Base-by-base conservation (phyloP, 2,797 vertebrate genomes). In the Parauchenoglanis ngamensis region DNA sequence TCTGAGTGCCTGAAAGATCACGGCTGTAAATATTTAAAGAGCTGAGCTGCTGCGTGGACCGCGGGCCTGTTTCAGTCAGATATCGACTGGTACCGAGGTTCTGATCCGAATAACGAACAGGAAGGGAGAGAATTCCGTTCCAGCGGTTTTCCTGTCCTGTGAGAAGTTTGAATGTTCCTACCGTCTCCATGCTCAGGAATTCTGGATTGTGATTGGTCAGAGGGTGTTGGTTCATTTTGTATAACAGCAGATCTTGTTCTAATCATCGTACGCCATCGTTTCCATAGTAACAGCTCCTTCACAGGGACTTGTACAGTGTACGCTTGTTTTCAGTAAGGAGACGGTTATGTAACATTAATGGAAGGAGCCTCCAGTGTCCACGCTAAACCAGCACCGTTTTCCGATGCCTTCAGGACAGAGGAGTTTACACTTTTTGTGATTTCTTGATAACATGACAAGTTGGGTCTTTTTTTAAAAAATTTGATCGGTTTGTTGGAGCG, bases 1-100 rank as follows among this genome's bases (percentile, higher is more conserved):
- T 77, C 68, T 68, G 10, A 2, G 59, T 75, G 70, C 59, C 68
- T 87, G 46, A 80, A 67, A 83, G 54, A 72, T 80, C 52, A 65
- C 57, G 35, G 77, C 85, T 89, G 84, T 86, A 88, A 89, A 89
- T 89, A 88, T 91, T 91, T 89, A 72, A 65, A 89, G 59, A 87
- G 73, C 40, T 23, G 56, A 57, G 31, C 21, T 46, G 35, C 78
- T 46, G 78, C 25, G 7, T 6, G 35, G 13, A n/a, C 46, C 23
- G 3, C 7, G 7, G 35, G 7, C 3, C 10, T 59, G 6, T 23
- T 46, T 63, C 4, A 63, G 35, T 46, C 21, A 61, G 2, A 11
- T 44, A 19, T 11, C 1, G 52, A 54, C 13, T 2, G n/a, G 28
- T 3, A 13, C 25, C 2, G 28, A 56, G 73, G 12, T 76, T 17